Conservation (phyloP, 2,113 vertebrate species). For the Recurvirostra avosetta region DNA sequence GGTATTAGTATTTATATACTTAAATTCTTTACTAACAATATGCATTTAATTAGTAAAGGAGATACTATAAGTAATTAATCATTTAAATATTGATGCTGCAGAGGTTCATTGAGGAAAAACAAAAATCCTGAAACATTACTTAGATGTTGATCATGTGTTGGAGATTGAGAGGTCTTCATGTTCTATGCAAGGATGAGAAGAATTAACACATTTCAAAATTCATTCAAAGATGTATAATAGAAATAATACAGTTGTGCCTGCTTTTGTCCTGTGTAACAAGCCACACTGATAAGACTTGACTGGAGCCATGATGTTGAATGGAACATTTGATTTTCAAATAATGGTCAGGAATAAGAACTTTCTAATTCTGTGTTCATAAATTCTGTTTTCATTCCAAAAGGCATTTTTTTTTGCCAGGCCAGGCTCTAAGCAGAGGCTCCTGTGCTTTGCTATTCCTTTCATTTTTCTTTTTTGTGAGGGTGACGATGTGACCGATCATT, state of each 20-base stretch:
- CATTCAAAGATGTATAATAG: not conserved
- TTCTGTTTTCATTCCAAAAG: not conserved
- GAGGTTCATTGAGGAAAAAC: not conserved
- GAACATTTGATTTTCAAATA: not conserved
- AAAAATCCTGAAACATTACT: not conserved
- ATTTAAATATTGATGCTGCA: not conserved
- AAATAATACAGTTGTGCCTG: not conserved
- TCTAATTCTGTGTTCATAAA: not conserved
- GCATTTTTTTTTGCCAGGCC: not conserved
- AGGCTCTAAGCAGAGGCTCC: not conserved
- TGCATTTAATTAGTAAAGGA: not conserved
- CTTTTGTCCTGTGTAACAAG: not conserved
- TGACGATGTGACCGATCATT: not conserved
- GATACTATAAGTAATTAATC: not conserved
- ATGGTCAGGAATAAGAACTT: not conserved
- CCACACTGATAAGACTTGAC: not conserved
- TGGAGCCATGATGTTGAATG: not conserved
- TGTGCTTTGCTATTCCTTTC: rapidly evolving
- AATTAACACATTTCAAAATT: not conserved
- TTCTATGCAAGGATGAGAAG: not conserved
- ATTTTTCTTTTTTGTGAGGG: not conserved
- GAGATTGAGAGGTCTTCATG: not conserved
- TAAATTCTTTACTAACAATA: not conserved
- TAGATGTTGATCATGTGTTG: not conserved
- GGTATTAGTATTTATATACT: not conserved